These are phyloP conservation scores for Papilio xuthus DNA, from an alignment of 1,140 invertebrate species.

Conservation along the genomic window DNA sequence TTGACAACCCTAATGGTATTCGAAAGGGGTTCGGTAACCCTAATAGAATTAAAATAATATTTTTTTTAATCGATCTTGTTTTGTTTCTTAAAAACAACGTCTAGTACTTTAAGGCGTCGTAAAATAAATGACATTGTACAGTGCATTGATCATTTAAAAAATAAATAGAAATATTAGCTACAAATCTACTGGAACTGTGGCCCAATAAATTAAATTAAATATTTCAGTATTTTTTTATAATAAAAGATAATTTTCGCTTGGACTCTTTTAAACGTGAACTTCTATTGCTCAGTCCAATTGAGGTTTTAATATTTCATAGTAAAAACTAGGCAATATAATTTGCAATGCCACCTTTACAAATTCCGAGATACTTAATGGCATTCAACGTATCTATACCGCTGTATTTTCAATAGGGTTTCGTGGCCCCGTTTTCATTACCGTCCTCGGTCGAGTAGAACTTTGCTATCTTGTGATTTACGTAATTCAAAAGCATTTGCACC, in stretches of 20 bases:
- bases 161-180: neutral
- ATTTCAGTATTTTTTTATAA: neutral
- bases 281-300: neutral
- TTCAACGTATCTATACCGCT: neutral
- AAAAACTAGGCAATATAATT: neutral
- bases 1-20: neutral
- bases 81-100: too few species aligned
- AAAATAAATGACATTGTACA: neutral
- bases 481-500: conserved; percentile 27
- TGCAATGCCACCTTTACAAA: neutral
- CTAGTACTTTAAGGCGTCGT: neutral
- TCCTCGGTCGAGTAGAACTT: conserved; percentile 15
- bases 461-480: conserved; percentile 25
- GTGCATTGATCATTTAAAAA: neutral
- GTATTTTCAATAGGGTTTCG: conserved; percentile 1
- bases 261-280: neutral
- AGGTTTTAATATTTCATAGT: neutral
- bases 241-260: neutral
- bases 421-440: conserved; percentile 28
- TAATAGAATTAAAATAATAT: neutral
- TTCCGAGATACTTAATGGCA: neutral
- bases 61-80: neutral
- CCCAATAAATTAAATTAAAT: neutral
- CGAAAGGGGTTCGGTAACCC: neutral
- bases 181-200: neutral